Evolutionary conservation across 2,113 vertebrate species (phyloP).

Genomic region (Chionis minor): DNA sequence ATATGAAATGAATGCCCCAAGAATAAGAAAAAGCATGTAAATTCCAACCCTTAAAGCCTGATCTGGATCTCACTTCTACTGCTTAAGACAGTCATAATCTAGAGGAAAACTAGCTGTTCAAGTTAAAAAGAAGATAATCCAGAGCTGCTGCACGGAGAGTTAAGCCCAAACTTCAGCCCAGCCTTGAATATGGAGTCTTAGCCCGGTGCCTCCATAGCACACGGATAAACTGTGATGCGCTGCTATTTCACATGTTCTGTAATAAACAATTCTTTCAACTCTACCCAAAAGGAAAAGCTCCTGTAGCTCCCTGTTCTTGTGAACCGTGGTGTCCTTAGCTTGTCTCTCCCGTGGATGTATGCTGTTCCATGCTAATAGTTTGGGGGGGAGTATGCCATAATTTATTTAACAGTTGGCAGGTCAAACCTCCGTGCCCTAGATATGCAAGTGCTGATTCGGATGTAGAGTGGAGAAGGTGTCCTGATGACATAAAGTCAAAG

Average conservation of each 20-base stretch:
- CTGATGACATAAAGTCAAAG: not conserved
- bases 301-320: not conserved
- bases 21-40: not conserved
- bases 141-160: not conserved
- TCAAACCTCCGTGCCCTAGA: not conserved
- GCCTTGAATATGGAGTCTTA: not conserved
- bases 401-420: not conserved
- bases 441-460: not conserved
- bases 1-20: conserved; percentile 45
- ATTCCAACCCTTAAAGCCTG: conserved; percentile 7
- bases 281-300: not conserved
- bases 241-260: not conserved
- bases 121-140: not conserved
- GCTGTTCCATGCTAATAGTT: not conserved
- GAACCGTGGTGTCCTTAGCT: not conserved
- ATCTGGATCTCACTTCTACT: not conserved
- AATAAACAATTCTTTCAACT: not conserved
- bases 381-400: not conserved
- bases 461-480: not conserved
- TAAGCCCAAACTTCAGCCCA: not conserved
- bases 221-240: not conserved
- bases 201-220: not conserved
- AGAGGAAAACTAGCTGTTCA: not conserved
- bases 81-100: not conserved
- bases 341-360: not conserved